phyloP scores from a whole-genome alignment of 2,797 vertebrate genomes.

The Phyllotis vaccarum region DNA sequence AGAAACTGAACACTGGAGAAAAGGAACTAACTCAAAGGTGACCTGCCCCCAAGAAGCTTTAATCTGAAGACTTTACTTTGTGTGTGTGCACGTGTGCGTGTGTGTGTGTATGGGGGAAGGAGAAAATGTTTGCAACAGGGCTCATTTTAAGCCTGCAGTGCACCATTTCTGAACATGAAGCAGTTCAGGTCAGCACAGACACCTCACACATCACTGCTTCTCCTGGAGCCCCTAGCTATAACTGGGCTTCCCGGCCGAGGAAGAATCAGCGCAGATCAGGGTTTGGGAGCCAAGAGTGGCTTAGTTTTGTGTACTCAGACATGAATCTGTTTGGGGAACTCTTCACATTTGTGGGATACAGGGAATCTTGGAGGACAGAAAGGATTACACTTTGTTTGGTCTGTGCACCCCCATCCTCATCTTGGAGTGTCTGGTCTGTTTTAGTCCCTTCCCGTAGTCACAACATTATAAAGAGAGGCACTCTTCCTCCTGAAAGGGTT shows the following conservation, averaged over 20 bases:
- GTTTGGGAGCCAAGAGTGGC: neutral
- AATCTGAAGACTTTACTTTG: neutral
- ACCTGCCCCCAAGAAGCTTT: neutral
- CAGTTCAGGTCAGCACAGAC: neutral
- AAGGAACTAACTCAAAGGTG: neutral
- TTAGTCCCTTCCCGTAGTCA: conserved; percentile 38
- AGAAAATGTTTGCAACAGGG: neutral
- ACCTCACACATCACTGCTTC: fast-evolving
- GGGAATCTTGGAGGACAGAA: too few species aligned
- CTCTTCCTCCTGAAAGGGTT: conserved; percentile 81
- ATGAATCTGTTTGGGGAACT: neutral
- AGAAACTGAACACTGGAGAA: neutral
- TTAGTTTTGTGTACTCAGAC: neutral
- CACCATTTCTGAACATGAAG: neutral
- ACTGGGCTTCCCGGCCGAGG: neutral
- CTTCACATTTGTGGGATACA: neutral
- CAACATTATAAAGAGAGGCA: conserved; percentile 76
- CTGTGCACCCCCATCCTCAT: neutral
- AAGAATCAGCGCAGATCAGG: neutral
- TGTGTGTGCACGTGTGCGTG: neutral
- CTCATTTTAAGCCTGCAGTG: neutral
- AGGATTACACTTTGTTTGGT: neutral
- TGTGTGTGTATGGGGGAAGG: neutral
- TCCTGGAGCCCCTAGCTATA: neutral
- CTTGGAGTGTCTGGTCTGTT: neutral